Base-by-base conservation (phyloP, 2,113 vertebrate genomes). In the Turnix velox region DNA sequence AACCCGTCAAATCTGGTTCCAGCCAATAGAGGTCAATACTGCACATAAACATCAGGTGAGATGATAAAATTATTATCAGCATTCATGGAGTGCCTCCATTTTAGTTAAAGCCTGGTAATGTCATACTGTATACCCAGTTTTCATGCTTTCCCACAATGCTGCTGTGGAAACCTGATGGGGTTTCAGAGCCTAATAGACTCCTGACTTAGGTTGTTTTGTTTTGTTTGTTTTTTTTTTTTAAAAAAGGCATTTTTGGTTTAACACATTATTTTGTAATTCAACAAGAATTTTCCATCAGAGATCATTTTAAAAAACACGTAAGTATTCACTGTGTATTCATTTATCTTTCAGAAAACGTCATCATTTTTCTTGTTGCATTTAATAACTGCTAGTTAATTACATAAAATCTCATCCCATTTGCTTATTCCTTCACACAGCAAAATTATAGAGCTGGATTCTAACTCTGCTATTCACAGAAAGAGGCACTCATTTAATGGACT, bases 401-500 rank as follows among this genome's bases (percentile, higher is more conserved):
- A 49, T 62, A 88, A 93, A 92, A 88, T 76, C 84, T 49, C 61
- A 84, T 68, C 86, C 84, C 86, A 92, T 87, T 80, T 91, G 61
- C 94, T 95, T 94, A 68, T 67, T 92, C 77, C 73, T 84, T 88
- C 88, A 84, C 66, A 65, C 18, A 72, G 84, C 0, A 0, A 88
- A 90, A 94, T 93, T n/a, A 92, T 68, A 94, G 69, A 59, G 66
- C 62, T 93, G 71, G 72, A 72, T 90, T 84, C 76, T 69, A 45
- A 28, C 90, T 49, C 39, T 69, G 75, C 87, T 87, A 79, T 58
- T 92, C 88, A 91, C 49, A 87, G 88, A 77, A 90, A 76, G 58
- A 84, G 33, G 31, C 45, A 95, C 61, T 91, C 88, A 93, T 96
- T 92, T 94, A 92, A 92, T 91, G 73, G 91, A 93, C 91, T 94